These are phyloP conservation scores for Dryobates pubescens DNA, from an alignment of 2,797 vertebrate genomes.

Conservation along the genomic window DNA sequence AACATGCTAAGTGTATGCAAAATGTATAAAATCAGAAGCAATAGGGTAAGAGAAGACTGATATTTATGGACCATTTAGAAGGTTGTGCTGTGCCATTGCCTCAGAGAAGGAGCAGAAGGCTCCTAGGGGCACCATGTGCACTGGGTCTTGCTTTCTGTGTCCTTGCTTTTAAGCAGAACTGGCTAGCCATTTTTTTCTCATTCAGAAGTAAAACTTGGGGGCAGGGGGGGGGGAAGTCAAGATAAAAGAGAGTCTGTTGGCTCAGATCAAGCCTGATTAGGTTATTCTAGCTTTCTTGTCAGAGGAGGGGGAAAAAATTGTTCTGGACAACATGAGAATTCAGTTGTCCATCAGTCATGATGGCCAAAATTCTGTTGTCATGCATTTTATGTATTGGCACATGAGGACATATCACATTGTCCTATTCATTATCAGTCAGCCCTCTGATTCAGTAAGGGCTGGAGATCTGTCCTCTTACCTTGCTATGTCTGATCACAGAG, in stretches of 20 bases:
- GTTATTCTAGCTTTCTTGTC: neutral
- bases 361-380: neutral
- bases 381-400: neutral
- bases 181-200: neutral
- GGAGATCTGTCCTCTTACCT: neutral
- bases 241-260: neutral
- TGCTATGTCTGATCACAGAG: neutral
- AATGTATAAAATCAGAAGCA: neutral
- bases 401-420: neutral
- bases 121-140: rapidly evolving
- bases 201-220: neutral
- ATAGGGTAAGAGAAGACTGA: neutral
- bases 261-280: neutral
- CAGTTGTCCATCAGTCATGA: too few species aligned
- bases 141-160: neutral
- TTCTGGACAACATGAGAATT: neutral
- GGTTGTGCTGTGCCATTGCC: neutral
- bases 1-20: neutral
- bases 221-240: neutral
- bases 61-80: neutral
- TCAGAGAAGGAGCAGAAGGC: neutral
- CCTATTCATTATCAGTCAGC: neutral
- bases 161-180: neutral
- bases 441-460: neutral
- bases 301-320: neutral